These are phyloP conservation scores for Archivesica marissinica DNA, from an alignment of 1,140 invertebrate genomes.

Conservation along the genomic window DNA sequence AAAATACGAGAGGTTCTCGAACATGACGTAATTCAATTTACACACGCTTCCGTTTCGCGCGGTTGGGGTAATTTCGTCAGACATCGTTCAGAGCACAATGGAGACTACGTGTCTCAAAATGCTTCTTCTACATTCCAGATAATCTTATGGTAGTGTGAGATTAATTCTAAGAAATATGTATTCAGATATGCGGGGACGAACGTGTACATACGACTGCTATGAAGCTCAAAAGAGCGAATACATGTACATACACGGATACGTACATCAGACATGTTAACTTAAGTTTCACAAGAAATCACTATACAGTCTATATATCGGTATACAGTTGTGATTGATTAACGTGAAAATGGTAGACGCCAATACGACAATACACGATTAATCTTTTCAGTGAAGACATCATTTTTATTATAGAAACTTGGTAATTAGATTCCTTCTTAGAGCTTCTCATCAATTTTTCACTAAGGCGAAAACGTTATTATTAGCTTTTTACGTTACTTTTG, in stretches of 20 bases:
- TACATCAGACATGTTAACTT: no score
- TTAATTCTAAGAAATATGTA: no score
- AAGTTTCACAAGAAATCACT: no score
- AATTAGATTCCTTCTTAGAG: neutral
- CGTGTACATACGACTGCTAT: no score
- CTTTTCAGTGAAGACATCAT: neutral
- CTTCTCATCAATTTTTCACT: slow-evolving; percentile 12
- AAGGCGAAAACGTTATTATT: neutral
- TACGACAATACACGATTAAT: neutral
- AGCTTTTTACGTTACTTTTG: neutral
- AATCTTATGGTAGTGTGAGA: no score
- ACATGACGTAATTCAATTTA: slow-evolving; percentile 21
- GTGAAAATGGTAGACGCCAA: neutral
- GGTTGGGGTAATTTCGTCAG: neutral
- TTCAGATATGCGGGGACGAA: no score
- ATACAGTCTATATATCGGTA: no score
- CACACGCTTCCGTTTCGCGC: neutral
- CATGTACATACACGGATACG: no score
- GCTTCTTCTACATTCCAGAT: no score
- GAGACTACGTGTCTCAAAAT: neutral
- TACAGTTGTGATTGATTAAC: neutral
- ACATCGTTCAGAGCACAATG: neutral
- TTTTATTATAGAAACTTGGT: neutral
- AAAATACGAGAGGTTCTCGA: neutral
- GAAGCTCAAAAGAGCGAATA: no score